Percentiles rank a stretch among this genome's conserved stretches.
Conservation (phyloP, 2,888 invertebrate genomes). For the Drosophila hawaiiensis region DNA sequence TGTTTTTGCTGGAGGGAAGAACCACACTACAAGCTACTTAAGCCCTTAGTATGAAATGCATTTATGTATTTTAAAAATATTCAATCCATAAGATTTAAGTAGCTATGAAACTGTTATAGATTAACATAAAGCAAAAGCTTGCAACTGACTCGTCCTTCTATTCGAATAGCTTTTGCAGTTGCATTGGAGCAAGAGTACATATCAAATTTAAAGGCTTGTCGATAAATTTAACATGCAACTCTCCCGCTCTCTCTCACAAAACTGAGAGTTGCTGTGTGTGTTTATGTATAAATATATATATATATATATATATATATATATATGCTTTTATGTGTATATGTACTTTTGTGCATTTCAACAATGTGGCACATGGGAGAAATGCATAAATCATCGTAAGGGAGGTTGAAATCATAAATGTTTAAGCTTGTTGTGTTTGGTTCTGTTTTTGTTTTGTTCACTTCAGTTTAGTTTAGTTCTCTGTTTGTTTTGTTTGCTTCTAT, state of each 20-base stretch:
- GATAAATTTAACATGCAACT: slow-evolving; percentile 25
- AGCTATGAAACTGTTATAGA: slow-evolving; percentile 6
- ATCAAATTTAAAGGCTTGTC: slow-evolving; percentile 30
- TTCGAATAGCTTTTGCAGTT: neutral
- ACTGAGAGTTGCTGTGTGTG: neutral
- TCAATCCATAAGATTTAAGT: neutral
- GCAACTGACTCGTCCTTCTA: neutral
- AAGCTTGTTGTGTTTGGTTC: slow-evolving; percentile 40
- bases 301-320: slow-evolving; percentile 13
- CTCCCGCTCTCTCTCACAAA: neutral
- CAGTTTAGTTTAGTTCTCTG: neutral
- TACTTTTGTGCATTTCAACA: slow-evolving; percentile 56
- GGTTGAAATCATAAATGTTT: slow-evolving; percentile 61
- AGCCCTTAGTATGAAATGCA: neutral
- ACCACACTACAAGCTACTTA: neutral
- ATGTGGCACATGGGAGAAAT: slow-evolving; percentile 67
- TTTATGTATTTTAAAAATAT: neutral
- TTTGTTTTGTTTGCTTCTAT: slow-evolving; percentile 34
- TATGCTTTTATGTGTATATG: neutral
- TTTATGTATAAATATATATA: too few relatives aligned
- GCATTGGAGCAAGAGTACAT: slow-evolving; percentile 22
- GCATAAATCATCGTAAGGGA: slow-evolving; percentile 66
- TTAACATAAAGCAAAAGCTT: slow-evolving; percentile 1
- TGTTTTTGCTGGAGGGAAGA: neutral
- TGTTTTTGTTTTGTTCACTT: slow-evolving; percentile 1